Conservation (phyloP, 1,140 invertebrate species). For the Psix sp. region DNA sequence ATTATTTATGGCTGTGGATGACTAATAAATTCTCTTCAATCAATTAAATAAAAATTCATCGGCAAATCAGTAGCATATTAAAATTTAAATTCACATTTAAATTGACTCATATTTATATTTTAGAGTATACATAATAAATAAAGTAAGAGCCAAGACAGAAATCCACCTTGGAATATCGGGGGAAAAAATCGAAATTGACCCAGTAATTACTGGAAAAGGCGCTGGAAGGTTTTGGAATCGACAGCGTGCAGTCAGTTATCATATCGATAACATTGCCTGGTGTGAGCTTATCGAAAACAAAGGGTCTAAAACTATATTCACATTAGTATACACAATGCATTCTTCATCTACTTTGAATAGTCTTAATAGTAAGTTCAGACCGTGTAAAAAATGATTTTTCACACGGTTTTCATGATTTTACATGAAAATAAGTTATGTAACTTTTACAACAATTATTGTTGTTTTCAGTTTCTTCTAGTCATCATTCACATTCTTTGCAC, state of each 20-base stretch:
- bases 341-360: constrained; percentile 59
- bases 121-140: constrained; percentile 86
- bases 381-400: background rate
- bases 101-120: constrained; percentile 26
- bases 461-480: constrained; percentile 69
- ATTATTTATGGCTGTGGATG: too few species aligned
- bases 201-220: constrained; percentile 82
- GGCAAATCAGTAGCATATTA: too few species aligned
- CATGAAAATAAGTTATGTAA: constrained; percentile 1
- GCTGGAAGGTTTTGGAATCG: constrained; percentile 84
- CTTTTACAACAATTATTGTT: background rate
- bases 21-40: too few species aligned
- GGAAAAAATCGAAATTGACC: constrained; percentile 94
- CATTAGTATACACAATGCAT: constrained; percentile 79
- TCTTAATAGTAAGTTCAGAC: constrained; percentile 63
- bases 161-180: constrained; percentile 92
- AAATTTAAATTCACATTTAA: too few species aligned
- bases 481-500: constrained; percentile 72
- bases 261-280: constrained; percentile 90
- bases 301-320: constrained; percentile 80
- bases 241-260: constrained; percentile 85
- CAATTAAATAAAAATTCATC: background rate
- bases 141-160: constrained; percentile 87
- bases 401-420: background rate
- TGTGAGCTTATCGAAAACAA: constrained; percentile 88